These are phyloP conservation scores for Elymnias hypermnestra DNA, from an alignment of 1,140 invertebrate genomes.

Conservation along the genomic window DNA sequence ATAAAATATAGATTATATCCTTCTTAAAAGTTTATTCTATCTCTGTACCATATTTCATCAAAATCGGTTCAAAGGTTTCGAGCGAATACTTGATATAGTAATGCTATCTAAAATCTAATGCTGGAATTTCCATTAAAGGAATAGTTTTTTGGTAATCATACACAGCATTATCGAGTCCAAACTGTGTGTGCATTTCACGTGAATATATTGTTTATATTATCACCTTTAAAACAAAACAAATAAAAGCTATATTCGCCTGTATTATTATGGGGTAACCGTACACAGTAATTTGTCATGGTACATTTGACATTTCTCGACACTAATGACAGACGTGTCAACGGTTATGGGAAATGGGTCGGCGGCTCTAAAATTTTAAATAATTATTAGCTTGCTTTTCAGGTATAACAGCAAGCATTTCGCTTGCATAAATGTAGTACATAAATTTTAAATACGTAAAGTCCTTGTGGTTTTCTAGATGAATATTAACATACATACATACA, in stretches of 20 bases:
- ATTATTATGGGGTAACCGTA: neutral
- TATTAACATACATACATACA: too few species aligned
- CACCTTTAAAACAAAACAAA: neutral
- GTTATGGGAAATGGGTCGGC: slow-evolving; percentile 11
- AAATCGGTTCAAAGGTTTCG: too few species aligned
- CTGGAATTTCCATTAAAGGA: neutral
- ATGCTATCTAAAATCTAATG: too few species aligned
- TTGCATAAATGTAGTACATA: too few species aligned
- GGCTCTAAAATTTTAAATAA: slow-evolving; percentile 4
- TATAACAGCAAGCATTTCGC: too few species aligned
- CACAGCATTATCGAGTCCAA: slow-evolving; percentile 3
- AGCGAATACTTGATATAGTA: too few species aligned
- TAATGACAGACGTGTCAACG: slow-evolving; percentile 19
- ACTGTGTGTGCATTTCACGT: neutral
- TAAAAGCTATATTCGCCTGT: slow-evolving; percentile 6
- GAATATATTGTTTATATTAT: neutral
- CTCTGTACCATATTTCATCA: too few species aligned
- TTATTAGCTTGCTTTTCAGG: neutral
- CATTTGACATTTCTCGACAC: slow-evolving; percentile 17
- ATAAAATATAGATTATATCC: too few species aligned
- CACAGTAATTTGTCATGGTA: slow-evolving; percentile 1
- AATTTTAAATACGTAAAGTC: too few species aligned
- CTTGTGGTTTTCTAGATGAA: too few species aligned
- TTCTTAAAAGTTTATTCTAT: too few species aligned
- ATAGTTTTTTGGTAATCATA: slow-evolving; percentile 10